Percentiles rank a stretch among this genome's conserved stretches.
phyloP scores from a whole-genome alignment of 2,113 vertebrate genomes.

The Epinephelus moara region DNA sequence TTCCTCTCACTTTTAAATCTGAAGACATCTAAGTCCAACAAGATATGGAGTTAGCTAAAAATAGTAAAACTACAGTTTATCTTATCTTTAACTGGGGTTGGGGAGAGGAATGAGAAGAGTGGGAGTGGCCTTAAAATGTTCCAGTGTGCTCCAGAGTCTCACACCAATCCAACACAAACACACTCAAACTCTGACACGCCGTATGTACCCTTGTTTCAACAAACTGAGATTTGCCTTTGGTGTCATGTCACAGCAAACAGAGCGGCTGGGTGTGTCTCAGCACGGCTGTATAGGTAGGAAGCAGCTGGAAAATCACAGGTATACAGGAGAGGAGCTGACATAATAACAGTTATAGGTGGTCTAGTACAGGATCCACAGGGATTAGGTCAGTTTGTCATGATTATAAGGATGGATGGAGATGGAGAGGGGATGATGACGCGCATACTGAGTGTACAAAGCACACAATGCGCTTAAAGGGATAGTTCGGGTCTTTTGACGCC shows the following conservation, averaged over 20 bases:
- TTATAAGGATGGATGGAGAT: background rate
- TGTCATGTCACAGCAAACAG: slow-evolving; percentile 30
- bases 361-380: background rate
- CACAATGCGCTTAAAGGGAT: background rate
- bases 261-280: slow-evolving; percentile 28
- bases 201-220: slow-evolving; percentile 9
- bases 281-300: background rate
- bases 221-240: slow-evolving; percentile 51
- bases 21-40: background rate
- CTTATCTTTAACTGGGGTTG: background rate
- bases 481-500: too few species aligned
- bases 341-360: background rate
- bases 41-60: background rate
- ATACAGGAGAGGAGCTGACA: slow-evolving; percentile 2
- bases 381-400: slow-evolving; percentile 7
- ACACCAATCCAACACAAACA: background rate
- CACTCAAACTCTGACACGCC: background rate
- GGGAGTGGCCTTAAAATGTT: background rate
- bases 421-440: background rate
- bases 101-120: background rate
- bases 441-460: background rate
- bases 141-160: background rate
- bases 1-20: background rate
- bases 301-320: slow-evolving; percentile 38
- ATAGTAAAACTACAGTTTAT: slow-evolving; percentile 26